These are phyloP conservation scores for Trachymyrmex cornetzi DNA, from an alignment of 1,140 invertebrate genomes.

Conservation along the genomic window DNA sequence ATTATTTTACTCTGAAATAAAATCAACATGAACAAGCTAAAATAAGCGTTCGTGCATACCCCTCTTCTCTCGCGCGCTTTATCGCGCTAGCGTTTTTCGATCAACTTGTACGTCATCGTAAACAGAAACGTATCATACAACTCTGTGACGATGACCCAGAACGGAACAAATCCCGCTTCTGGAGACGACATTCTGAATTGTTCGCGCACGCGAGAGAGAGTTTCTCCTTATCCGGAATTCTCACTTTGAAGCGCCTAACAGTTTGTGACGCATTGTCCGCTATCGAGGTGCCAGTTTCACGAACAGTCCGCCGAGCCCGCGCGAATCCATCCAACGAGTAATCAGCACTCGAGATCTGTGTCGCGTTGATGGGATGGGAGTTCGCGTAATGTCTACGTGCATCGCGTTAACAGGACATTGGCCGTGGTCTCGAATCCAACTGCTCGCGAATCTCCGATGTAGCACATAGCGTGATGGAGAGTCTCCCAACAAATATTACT, in stretches of 20 bases:
- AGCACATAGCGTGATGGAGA: too few relatives aligned
- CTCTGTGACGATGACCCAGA: constrained; percentile 46
- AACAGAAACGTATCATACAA: constrained; percentile 39
- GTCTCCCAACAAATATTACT: neutral
- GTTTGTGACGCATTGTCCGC: constrained; percentile 49
- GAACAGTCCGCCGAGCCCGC: neutral
- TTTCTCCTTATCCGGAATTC: constrained; percentile 48
- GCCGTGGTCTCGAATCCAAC: neutral
- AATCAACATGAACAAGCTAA: neutral
- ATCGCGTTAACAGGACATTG: constrained; percentile 12
- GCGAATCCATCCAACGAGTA: constrained; percentile 33
- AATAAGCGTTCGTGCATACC: neutral
- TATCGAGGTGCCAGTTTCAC: constrained; percentile 49
- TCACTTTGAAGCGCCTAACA: constrained; percentile 25
- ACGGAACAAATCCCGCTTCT: constrained; percentile 27
- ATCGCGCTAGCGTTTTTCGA: constrained; percentile 7
- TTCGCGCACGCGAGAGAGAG: constrained; percentile 58
- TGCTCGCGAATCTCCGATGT: neutral
- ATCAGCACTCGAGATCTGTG: constrained; percentile 18
- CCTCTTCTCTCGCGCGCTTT: constrained; percentile 12
- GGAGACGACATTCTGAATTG: constrained; percentile 59
- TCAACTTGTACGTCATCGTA: constrained; percentile 30
- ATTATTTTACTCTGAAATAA: neutral
- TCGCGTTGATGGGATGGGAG: neutral
- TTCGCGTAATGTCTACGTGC: constrained; percentile 6